Base-by-base conservation (phyloP, 2,888 invertebrate species). In the Pachydiplax longipennis region DNA sequence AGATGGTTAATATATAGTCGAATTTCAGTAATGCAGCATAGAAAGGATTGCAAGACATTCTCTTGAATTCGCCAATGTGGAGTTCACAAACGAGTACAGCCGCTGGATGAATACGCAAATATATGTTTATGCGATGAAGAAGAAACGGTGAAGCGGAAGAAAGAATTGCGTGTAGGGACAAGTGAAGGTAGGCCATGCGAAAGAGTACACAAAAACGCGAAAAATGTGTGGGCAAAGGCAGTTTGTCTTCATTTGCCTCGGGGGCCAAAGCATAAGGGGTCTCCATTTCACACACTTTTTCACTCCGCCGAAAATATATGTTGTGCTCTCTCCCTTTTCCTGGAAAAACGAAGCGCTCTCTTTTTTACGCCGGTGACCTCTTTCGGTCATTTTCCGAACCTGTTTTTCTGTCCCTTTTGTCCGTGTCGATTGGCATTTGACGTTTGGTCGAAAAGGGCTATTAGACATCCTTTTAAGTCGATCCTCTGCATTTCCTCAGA, bases 241-340 rank as follows among this genome's bases (percentile, higher is more conserved):
- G 58, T 87, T 87, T 87, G 87, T 87, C 87, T 87, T 87, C 87
- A 87, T 87, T 87, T 87, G 87, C 87, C 87, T 87, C 40, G n/a
- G 87, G 87, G 61, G 61, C 61, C 83, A 61, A 61, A 87, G 87
- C 61, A 61, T 87, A 61, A 61, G 35, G 58, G 83, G 58, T 58
- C 58, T 58, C 61, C 87, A 37, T 87, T 61, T 58, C 83, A 58
- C 61, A 35, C 87, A 87, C 87, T 87, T 87, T 87, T 87, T 87
- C 65, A 65, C 87, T 65, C 87, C 31, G 35, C 61, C 73, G 37
- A n/a, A 37, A 61, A 87, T 87, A 87, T 87, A 37, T 65, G 58
- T 87, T 83, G 35, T 61, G n/a, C 87, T 61, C 48, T 44, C 25
- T 25, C 48, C 48, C 44, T 53, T 31, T 83, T 53, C 22, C 25